Base-by-base conservation (phyloP, 2,888 invertebrate genomes). In the Drosophila rubida region DNA sequence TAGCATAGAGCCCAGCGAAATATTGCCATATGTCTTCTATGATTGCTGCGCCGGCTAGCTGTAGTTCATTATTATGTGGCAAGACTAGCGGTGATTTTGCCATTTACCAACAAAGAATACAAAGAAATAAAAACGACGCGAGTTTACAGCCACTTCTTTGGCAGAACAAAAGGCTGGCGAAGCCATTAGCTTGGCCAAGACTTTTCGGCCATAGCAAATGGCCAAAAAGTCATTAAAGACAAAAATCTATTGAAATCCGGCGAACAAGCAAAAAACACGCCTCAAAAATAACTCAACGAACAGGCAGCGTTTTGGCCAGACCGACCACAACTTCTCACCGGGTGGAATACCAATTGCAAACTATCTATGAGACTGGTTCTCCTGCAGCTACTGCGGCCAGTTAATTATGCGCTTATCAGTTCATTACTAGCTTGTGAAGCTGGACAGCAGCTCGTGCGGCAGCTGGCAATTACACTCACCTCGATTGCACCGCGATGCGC, bases 381-480 rank as follows among this genome's bases (percentile, higher is more conserved):
- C 13, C n/a, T 39, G 14, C 14, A 35, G 51, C 62, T 35, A 44
- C 57, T 39, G 30, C 49, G 59, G 67, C 32, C 48, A 58, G 75
- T 88, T 84, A 82, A 84, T 86, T 86, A 82, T 68, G 75, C 83
- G 75, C 88, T 88, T 84, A 84, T 84, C 88, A 88, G 87, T 83
- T 80, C 83, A 83, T 85, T 85, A 60, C 76, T 53, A 63, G 69
- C 74, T 80, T 61, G 60, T 64, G 11, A 32, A 58, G 42, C 14
- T 51, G 41, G 16, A 35, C 27, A 59, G 49, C 46, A 37, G 44
- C 6, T 42, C 27, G 23, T 46, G 8, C 8, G 41, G 45, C 49
- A 53, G 11, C 48, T 30, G 41, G 48, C 59, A 70, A 78, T 78
- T 75, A 42, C 59, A 45, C 61, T 57, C 62, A 62, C 57, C 46